phyloP scores from a whole-genome alignment of 23 tunicate genomes.

The Trididemnum nubilum region DNA sequence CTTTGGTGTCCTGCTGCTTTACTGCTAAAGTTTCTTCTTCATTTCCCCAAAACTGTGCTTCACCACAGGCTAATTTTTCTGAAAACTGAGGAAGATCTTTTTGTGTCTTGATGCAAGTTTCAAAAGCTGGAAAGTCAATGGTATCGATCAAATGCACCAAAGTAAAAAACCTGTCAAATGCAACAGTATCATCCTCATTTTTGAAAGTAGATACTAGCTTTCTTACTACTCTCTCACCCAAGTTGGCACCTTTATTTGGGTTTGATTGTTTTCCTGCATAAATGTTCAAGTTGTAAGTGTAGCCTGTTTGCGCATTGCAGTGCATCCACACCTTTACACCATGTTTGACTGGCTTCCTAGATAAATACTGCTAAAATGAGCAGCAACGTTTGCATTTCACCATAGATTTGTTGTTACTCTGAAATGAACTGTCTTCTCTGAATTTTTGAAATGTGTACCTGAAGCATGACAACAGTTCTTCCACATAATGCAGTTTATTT shows the following conservation, averaged over 20 bases:
- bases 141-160: conserved; percentile 14
- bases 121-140: conserved; percentile 4
- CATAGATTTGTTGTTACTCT: conserved; percentile 16
- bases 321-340: conserved; percentile 12
- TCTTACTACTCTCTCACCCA: conserved; percentile 12
- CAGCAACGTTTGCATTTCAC: background rate
- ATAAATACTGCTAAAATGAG: conserved; percentile 5
- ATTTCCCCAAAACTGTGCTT: background rate
- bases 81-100: conserved; percentile 17
- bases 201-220: background rate
- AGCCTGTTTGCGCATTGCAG: conserved; percentile 4
- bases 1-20: conserved; percentile 16
- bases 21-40: background rate
- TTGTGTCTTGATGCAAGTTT: background rate
- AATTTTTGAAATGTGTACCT: conserved; percentile 7
- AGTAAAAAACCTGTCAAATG: conserved; percentile 30
- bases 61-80: background rate
- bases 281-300: conserved; percentile 18
- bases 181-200: conserved; percentile 7
- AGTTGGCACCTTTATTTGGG: background rate
- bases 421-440: conserved; percentile 9
- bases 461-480: conserved; percentile 1
- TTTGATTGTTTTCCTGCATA: conserved; percentile 2
- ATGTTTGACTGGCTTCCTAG: conserved; percentile 13
- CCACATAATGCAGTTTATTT: background rate